Base-by-base conservation (phyloP, 2,113 vertebrate genomes). In the Epinephelus lanceolatus region DNA sequence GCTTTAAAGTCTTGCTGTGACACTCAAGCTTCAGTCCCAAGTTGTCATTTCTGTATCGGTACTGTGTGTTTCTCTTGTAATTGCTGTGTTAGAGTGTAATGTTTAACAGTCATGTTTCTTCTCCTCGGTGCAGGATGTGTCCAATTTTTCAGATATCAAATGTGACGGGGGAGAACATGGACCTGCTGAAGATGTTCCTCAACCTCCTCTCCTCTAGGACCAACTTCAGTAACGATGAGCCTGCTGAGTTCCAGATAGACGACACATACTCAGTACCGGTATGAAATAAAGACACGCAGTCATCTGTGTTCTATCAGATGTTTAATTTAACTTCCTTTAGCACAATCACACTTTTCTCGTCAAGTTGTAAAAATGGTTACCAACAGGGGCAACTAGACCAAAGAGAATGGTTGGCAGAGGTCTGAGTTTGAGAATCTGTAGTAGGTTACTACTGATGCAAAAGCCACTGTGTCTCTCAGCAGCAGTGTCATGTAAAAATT, bases 81-180 rank as follows among this genome's bases (percentile, higher is more conserved):
- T 62, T 40, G 10, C 12, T n/a, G 14, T n/a, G 49, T n/a, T 21
- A 10, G 33, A 53, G 33, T 3, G 10, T 17, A 0, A 0, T 19
- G 37, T 70, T 47, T 60, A 51, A 33, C 18, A 2, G 57, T 57
- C 5, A 14, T 23, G 6, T 27, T 17, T 66, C 2, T n/a, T 6
- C 25, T 42, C 62, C 21, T 47, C 40, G n/a, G 23, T 55, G 57
- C 91, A 99, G 98, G 94, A 97, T 99, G 97, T 99, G 98, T 86
- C 98, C 98, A 0, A 99, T 99, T 84, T 99, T 99, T 95, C 98
- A 99, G 93, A 97, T 99, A 91, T 99, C 98, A 42, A 99, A 99
- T 9, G 98, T 99, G 60, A 98, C 97, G 0, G 98, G 98, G 6
- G 98, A 99, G 92, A 98, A 99, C 93, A 94, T 99, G 69, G 97